Percentiles rank a stretch among this genome's conserved stretches.
Evolutionary conservation across 2,113 vertebrate genomes (phyloP).

Genomic region (Illadopsis cleaveri): DNA sequence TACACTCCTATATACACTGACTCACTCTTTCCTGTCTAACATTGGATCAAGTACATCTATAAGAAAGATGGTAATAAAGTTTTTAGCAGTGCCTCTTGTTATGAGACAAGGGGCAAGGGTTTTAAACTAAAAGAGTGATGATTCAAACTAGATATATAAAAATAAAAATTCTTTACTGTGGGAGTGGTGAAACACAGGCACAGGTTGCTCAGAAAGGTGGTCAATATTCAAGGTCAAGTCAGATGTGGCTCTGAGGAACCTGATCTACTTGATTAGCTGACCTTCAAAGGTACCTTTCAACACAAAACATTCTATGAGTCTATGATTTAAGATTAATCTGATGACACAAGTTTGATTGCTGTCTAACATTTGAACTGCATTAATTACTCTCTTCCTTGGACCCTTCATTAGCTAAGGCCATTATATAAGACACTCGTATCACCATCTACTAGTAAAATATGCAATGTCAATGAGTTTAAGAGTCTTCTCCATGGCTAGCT

Average conservation of each 20-base stretch:
- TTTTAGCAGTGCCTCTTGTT: background rate
- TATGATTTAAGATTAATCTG: background rate
- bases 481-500: background rate
- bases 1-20: too few relatives aligned
- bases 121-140: background rate
- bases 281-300: background rate
- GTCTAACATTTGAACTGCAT: background rate
- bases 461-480: background rate
- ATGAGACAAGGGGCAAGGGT: background rate
- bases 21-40: background rate
- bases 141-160: background rate
- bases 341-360: background rate
- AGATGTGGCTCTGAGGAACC: background rate
- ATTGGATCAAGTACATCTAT: background rate
- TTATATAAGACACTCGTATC: background rate
- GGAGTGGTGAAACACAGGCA: background rate
- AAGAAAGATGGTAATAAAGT: background rate
- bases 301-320: background rate
- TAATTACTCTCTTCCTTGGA: background rate
- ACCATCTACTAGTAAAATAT: background rate
- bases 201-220: background rate
- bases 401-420: background rate
- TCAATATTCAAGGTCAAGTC: background rate
- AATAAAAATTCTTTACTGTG: background rate
- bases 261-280: background rate